Conservation (phyloP, 2,113 vertebrate species). For the Lynx canadensis region DNA sequence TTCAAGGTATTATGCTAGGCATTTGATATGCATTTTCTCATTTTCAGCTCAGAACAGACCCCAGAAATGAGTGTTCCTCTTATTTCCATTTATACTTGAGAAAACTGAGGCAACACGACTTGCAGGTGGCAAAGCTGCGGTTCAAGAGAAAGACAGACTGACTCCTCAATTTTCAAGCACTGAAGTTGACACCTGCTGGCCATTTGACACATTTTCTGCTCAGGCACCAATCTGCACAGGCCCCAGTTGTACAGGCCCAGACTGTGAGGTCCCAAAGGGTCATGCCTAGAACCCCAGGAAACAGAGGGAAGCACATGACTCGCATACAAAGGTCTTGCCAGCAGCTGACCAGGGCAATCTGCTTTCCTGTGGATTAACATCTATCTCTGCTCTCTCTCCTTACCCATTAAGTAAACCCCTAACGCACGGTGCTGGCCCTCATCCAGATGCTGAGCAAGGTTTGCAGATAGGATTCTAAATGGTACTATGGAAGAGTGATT, state of each 20-base stretch:
- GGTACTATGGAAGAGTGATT: neutral
- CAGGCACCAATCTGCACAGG: neutral
- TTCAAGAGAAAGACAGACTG: neutral
- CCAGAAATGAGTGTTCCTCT: neutral
- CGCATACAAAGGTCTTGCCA: neutral
- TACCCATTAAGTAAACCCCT: neutral
- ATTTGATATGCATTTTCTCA: neutral
- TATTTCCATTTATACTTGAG: neutral
- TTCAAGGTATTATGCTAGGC: neutral
- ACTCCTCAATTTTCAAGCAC: neutral
- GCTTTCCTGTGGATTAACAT: neutral
- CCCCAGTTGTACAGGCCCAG: neutral
- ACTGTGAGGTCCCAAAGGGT: neutral
- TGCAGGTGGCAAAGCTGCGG: neutral
- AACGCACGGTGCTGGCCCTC: neutral
- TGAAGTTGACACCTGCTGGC: neutral
- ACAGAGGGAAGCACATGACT: neutral
- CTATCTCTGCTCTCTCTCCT: neutral
- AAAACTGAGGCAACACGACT: neutral
- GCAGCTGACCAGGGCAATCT: neutral
- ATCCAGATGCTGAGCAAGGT: neutral
- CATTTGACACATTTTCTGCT: neutral
- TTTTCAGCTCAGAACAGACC: neutral
- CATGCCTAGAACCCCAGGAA: neutral
- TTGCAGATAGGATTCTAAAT: neutral